phyloP scores from a whole-genome alignment of 1,140 invertebrate genomes.

The Cyclargus thomasi region DNA sequence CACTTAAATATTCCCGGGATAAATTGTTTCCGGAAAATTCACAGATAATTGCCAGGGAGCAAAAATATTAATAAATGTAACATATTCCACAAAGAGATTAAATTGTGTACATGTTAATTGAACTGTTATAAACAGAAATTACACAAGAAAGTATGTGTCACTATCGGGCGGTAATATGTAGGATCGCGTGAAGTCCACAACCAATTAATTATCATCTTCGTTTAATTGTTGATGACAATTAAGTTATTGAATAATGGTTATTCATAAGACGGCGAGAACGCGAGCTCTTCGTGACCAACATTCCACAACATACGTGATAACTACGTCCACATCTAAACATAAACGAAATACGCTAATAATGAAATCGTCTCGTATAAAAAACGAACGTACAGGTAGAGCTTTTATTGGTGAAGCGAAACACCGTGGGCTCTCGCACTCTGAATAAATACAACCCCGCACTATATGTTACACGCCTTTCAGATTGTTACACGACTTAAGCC shows the following conservation, averaged over 20 bases:
- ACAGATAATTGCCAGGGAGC: no score
- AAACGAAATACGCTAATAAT: constrained; percentile 4
- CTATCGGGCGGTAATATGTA: neutral
- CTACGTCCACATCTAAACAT: neutral
- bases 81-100: neutral
- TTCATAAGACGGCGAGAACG: constrained; percentile 7
- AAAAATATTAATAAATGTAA: neutral
- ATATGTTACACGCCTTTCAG: constrained; percentile 40
- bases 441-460: constrained; percentile 39
- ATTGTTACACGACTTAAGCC: constrained; percentile 48
- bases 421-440: constrained; percentile 28
- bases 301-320: neutral
- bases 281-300: neutral
- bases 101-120: neutral
- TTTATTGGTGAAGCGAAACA: constrained; percentile 33
- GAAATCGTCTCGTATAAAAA: constrained; percentile 31
- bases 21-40: no score
- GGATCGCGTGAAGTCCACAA: constrained; percentile 3
- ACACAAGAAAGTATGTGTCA: neutral
- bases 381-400: constrained; percentile 33
- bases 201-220: constrained; percentile 5
- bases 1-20: no score
- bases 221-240: constrained; percentile 15
- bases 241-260: constrained; percentile 16
- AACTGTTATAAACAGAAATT: neutral